Base-by-base conservation (phyloP, 1,140 invertebrate genomes). In the Agrypnia vestita region DNA sequence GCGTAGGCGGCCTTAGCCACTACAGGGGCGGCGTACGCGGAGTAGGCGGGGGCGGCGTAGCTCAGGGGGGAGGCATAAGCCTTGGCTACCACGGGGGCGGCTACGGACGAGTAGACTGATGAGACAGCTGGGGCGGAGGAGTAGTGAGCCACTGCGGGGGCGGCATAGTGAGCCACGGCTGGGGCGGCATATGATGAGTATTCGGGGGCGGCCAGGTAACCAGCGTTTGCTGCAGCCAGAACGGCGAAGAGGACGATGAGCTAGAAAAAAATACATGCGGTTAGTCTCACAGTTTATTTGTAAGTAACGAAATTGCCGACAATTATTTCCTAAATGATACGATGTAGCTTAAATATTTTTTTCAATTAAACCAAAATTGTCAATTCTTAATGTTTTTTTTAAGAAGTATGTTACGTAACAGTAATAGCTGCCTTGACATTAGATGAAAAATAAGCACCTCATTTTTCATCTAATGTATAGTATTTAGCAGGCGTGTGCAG, bases 231-330 rank as follows among this genome's bases (percentile, higher is more conserved):
- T 47, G 86, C 85, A 69, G 86, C 86, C 77, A 90, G 82, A 55
- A 88, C 67, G 71, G 87, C 86, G 83, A 86, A 87, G 64, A 91
- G 85, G 10, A 88, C 82, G 83, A 90, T 82, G 80, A 89, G 85
- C 90, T 84, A 73, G 76, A 61, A 43, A 35, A 35, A 35, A 13
- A 15, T 51, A 13, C 8, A 15, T 9, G 1, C 6, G 6, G 25
- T 35, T 35, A 35, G 25, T 35, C 25, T 35, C 1, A 35, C 1
- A 35, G 6, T 35, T 35, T 35, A 35, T 35, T 35, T 35, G 25
- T 35, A 35, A 1, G 6, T 35, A 35, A 35, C 6, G 25, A 35
- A 35, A n/a, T n/a, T n/a, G n/a, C n/a, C n/a, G n/a, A n/a, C n/a
- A n/a, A n/a, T n/a, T n/a, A n/a, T n/a, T n/a, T n/a, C n/a, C n/a